phyloP scores from a whole-genome alignment of 2,888 invertebrate species.

The Dermolepida albohirtum region DNA sequence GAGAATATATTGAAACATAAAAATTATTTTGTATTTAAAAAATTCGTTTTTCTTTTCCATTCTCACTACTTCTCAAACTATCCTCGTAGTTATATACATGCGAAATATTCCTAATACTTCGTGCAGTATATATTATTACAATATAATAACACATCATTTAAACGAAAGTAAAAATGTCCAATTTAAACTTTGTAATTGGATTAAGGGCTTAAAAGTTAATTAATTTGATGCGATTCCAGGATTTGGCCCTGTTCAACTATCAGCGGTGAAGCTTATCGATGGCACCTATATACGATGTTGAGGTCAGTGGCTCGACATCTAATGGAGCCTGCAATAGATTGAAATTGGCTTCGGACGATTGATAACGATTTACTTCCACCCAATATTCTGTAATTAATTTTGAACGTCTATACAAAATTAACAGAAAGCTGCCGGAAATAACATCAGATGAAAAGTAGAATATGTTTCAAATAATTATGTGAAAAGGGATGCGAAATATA shows the following conservation, averaged over 20 bases:
- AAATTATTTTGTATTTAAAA: too few species aligned
- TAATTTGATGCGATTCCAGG: conserved; percentile 39
- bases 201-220: conserved; percentile 40
- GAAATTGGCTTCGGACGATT: conserved; percentile 38
- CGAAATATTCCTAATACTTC: too few species aligned
- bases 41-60: too few species aligned
- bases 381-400: conserved; percentile 40
- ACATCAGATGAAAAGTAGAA: too few species aligned
- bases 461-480: too few species aligned
- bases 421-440: too few species aligned
- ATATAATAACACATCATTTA: background rate
- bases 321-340: conserved; percentile 37
- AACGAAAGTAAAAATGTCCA: conserved; percentile 20
- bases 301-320: conserved; percentile 37
- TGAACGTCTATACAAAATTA: background rate
- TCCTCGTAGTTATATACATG: too few species aligned
- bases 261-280: conserved; percentile 38
- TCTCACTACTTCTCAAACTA: too few species aligned
- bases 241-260: conserved; percentile 35
- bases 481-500: too few species aligned
- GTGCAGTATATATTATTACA: too few species aligned
- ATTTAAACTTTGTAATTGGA: conserved; percentile 37
- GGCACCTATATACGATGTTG: conserved; percentile 38
- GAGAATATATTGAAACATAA: too few species aligned
- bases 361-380: conserved; percentile 40